These are phyloP conservation scores for Entelurus aequoreus DNA, from an alignment of 2,113 vertebrate genomes.

Conservation along the genomic window DNA sequence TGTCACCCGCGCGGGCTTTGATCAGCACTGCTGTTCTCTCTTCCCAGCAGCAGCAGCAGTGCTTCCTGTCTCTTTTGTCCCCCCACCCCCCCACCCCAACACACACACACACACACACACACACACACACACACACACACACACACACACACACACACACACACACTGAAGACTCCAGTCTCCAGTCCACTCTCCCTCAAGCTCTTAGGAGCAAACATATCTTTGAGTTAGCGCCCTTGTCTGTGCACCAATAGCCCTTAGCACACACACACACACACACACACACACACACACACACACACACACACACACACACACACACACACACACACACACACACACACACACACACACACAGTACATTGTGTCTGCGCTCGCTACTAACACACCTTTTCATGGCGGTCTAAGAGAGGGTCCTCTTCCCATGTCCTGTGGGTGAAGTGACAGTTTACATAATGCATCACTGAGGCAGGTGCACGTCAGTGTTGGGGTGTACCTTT, in stretches of 20 bases:
- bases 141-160: slow-evolving; percentile 12
- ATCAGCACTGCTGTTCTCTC: slow-evolving; percentile 66
- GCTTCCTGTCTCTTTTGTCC: slow-evolving; percentile 60
- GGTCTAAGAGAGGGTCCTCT: slow-evolving; percentile 43
- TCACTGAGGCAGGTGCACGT: slow-evolving; percentile 38
- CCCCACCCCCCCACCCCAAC: slow-evolving; percentile 5
- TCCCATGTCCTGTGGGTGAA: slow-evolving; percentile 42
- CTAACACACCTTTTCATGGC: slow-evolving; percentile 41
- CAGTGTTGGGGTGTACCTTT: not conserved
- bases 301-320: slow-evolving; percentile 29
- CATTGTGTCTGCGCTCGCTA: slow-evolving; percentile 12
- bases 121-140: slow-evolving; percentile 3
- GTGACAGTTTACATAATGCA: slow-evolving; percentile 63
- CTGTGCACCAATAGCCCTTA: slow-evolving; percentile 36
- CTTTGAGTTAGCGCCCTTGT: slow-evolving; percentile 60
- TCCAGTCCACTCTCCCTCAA: slow-evolving; percentile 36
- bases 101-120: slow-evolving; percentile 1
- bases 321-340: slow-evolving; percentile 26
- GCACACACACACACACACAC: slow-evolving; percentile 28
- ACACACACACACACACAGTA: slow-evolving; percentile 25
- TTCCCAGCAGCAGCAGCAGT: slow-evolving; percentile 49
- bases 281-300: too few species aligned
- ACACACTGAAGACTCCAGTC: slow-evolving; percentile 21
- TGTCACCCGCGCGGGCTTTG: slow-evolving; percentile 71
- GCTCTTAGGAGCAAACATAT: slow-evolving; percentile 28